Evolutionary conservation across 2,888 invertebrate genomes (phyloP), one percentile per base, ranked within the genome.

Genomic region (Muschampia plurimacula): DNA sequence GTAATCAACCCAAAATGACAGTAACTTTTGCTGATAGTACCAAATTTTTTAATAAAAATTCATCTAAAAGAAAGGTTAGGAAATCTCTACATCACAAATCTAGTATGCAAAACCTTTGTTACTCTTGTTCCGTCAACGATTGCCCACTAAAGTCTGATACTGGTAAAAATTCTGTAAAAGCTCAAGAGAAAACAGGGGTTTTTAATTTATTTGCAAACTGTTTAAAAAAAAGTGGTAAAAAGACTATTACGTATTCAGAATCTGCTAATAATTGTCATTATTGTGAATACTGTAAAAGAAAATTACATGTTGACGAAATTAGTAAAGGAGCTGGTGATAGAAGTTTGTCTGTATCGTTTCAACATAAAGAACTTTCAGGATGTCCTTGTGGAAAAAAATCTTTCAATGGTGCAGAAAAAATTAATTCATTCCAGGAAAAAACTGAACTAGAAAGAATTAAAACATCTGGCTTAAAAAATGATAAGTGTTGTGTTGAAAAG

Each of bases 241-340:
- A 41, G 2, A 9, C 22, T 4, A 10, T 55, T 46, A 36, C 60
- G 41, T 28, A 66, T 60, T 71, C 71, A 22, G 66, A 72, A 10
- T 72, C 52, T 32, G 57, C 63, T 9, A 52, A 72, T 39, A 62
- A 69, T n/a, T 75, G 75, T 49, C 69, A 75, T 22, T 76, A 70
- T 69, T 77, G 78, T 49, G 46, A 67, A 52, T 64, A 63, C 60
- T 78, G 78, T 74, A 74, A 72, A 62, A 59, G 63, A 55, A 75
- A 74, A 71, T 49, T 77, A 13, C 69, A 76, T 65, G 62, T 59
- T 36, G 72, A 74, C 55, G 76, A 77, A 69, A 69, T 74, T 41
- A 63, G 67, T n/a, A 78, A 76, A 74, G 78, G 74, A 64, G 72
- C 73, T 46, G 75, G 78, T 6, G 75, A 77, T 64, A 52, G 12